A percentile compares a stretch with the other conserved stretches of the same genome.
Conservation (phyloP, 2,797 vertebrate species). For the Lutra lutra region DNA sequence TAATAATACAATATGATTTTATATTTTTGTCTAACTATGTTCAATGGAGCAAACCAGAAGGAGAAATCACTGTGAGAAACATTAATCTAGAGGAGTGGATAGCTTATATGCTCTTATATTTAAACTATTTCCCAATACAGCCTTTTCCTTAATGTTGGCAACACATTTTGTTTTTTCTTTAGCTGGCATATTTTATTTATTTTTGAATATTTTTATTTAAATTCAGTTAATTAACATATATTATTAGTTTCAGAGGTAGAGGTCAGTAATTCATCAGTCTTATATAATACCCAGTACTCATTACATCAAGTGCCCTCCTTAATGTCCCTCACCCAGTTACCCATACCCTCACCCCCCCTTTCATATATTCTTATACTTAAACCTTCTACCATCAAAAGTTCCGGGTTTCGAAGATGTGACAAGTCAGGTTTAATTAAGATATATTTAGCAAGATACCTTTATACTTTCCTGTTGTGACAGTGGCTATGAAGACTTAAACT, state of each 20-base stretch:
- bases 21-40: not conserved
- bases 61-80: not conserved
- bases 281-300: not conserved
- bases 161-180: not conserved
- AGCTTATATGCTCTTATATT: not conserved
- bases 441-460: conserved; percentile 53
- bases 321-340: not conserved
- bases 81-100: not conserved
- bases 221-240: not conserved
- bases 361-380: not conserved
- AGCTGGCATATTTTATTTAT: not conserved
- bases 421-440: conserved; percentile 51
- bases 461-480: not conserved
- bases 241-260: not conserved
- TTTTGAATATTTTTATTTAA: not conserved
- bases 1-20: not conserved
- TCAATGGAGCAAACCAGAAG: not conserved
- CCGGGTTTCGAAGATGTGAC: conserved; percentile 47
- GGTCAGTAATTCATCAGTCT: not conserved
- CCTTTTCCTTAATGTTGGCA: not conserved
- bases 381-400: not conserved
- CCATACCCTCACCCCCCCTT: not conserved
- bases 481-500: conserved; percentile 15
- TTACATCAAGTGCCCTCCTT: not conserved
- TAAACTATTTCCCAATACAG: not conserved